Base-by-base conservation (phyloP, 2,888 invertebrate genomes). In the Drosophila mercatorum region DNA sequence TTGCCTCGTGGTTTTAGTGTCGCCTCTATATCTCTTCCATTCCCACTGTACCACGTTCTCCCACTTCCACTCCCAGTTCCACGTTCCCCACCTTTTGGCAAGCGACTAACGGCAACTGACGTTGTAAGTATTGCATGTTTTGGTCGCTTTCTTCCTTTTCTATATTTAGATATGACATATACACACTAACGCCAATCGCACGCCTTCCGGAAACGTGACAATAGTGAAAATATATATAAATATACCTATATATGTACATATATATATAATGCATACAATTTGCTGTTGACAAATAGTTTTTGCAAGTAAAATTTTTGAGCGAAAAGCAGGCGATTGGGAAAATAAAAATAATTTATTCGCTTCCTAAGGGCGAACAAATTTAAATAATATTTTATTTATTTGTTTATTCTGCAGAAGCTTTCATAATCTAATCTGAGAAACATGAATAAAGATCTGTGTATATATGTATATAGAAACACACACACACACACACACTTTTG, bases 101-200 rank as follows among this genome's bases (percentile, higher is more conserved):
- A 68, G 60, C 79, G 62, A 70, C 66, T 63, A 67, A 49, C 34
- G 51, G 38, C 72, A 31, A 77, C 66, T 67, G 79, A 70, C 79
- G 80, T 71, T 79, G 77, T 79, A 63, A 67, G 68, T 77, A 65
- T 88, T 83, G 88, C 88, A 88, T 88, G 83, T 75, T 88, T 80
- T 71, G 49, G 63, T 68, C 44, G 72, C 72, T 73, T 68, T 74
- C 80, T 85, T 88, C 67, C 65, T 55, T 77, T 71, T 60, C 75
- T 83, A 83, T 85, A 68, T 85, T 71, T 85, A 85, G 88, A 73
- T 40, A 88, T 83, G 88, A 85, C 88, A 79, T 68, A 63, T 68
- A 49, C 44, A 51, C 56, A 49, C 59, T 85, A 77, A 63, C 64
- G 72, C 82, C 85, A 78, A 80, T 83, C 72, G 78, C 78, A 78